Percentiles rank a stretch among this genome's conserved stretches.
These are phyloP conservation scores for Ectobius pallidus DNA, from an alignment of 2,888 invertebrate genomes.

Conservation along the genomic window DNA sequence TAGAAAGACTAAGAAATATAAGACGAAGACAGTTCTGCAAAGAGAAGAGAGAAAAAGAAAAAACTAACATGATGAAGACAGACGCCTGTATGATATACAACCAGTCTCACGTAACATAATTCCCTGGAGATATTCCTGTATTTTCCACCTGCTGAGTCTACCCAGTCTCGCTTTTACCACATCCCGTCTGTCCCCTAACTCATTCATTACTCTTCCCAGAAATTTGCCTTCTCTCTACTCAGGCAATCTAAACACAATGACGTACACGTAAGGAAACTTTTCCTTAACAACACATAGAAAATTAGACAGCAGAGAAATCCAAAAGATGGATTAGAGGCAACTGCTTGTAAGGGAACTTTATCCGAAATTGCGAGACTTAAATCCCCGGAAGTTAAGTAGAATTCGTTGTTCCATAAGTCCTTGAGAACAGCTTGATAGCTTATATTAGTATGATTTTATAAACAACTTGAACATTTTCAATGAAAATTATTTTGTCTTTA, in stretches of 20 bases:
- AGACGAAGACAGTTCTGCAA: too few relatives aligned
- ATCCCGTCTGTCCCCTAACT: not conserved
- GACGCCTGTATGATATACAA: constrained; percentile 11
- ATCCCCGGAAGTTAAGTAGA: too few relatives aligned
- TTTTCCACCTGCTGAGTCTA: constrained; percentile 10
- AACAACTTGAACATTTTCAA: too few relatives aligned
- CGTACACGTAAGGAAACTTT: not conserved
- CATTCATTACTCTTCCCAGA: not conserved
- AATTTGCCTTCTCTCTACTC: not conserved
- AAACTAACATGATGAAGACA: constrained; percentile 11
- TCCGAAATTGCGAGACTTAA: too few relatives aligned
- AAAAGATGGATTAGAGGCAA: not conserved
- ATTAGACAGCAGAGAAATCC: not conserved
- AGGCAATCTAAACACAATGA: not conserved
- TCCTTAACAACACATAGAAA: not conserved
- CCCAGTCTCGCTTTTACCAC: too few relatives aligned
- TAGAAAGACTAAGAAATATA: not conserved
- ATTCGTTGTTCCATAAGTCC: too few relatives aligned
- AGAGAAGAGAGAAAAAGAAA: not conserved
- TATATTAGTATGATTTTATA: too few relatives aligned
- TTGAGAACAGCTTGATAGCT: too few relatives aligned
- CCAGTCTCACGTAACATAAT: not conserved
- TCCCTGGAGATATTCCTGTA: not conserved
- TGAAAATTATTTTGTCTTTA: too few relatives aligned
- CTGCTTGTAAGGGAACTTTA: too few relatives aligned